Percentiles rank a stretch among this genome's conserved stretches.
These are phyloP conservation scores for Copsychus sechellarum DNA, from an alignment of 2,113 vertebrate genomes.

Conservation along the genomic window DNA sequence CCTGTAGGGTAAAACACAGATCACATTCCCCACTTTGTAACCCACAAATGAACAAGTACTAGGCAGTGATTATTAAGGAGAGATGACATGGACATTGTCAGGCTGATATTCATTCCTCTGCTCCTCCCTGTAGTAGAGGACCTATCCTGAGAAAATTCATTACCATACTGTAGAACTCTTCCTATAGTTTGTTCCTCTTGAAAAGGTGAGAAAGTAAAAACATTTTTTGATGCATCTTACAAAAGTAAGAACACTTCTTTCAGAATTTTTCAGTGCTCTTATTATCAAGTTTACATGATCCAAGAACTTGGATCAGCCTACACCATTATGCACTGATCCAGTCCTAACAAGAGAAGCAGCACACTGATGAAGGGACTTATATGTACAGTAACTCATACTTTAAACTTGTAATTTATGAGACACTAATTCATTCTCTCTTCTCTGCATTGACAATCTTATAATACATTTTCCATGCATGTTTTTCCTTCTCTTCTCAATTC, in stretches of 20 bases:
- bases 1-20: accelerated
- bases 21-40: background rate
- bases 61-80: background rate
- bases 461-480: background rate
- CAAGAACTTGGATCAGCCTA: background rate
- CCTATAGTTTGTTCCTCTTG: background rate
- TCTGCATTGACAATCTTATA: background rate
- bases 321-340: background rate
- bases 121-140: background rate
- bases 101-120: background rate
- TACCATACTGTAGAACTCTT: background rate
- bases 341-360: background rate
- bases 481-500: background rate
- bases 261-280: background rate
- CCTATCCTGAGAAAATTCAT: background rate
- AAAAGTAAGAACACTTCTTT: background rate
- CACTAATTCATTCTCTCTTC: background rate
- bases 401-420: background rate
- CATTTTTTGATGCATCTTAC: background rate
- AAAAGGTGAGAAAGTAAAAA: background rate
- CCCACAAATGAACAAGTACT: background rate
- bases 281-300: background rate
- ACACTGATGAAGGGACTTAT: background rate
- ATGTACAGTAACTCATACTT: background rate
- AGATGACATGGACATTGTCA: accelerated